A percentile compares a stretch with the other conserved stretches of the same genome.
phyloP scores from a whole-genome alignment of 1,140 invertebrate species.

The Micrasema minimum region DNA sequence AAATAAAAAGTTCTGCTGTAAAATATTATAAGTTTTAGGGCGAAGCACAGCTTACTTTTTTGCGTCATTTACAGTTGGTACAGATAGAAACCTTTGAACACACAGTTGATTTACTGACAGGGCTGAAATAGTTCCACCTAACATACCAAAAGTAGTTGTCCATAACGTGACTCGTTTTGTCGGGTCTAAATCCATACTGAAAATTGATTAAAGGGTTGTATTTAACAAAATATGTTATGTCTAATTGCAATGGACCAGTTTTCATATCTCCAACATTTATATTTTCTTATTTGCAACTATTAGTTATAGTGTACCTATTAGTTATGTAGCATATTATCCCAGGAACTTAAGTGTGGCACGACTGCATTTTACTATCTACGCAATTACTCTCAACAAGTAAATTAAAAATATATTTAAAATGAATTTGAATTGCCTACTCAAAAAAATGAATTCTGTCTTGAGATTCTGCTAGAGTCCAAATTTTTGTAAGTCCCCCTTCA shows the following conservation, averaged over 20 bases:
- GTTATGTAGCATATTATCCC: too few species aligned
- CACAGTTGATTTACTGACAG: constrained; percentile 70
- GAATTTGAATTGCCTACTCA: constrained; percentile 67
- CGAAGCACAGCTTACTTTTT: constrained; percentile 67
- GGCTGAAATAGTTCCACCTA: constrained; percentile 68
- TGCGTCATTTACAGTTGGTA: constrained; percentile 65
- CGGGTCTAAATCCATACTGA: constrained; percentile 10
- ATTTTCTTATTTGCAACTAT: too few species aligned
- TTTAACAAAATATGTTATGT: too few species aligned
- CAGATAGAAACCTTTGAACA: constrained; percentile 71
- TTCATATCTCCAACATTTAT: too few species aligned
- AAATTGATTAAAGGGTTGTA: constrained; percentile 18
- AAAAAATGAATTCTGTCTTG: constrained; percentile 70
- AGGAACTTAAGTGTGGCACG: too few species aligned
- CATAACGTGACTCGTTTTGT: constrained; percentile 67
- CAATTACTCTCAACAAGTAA: too few species aligned
- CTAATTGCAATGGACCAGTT: too few species aligned
- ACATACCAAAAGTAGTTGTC: constrained; percentile 69
- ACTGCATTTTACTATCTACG: too few species aligned
- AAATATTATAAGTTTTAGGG: too few species aligned
- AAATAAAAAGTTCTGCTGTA: too few species aligned
- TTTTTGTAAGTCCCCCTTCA: constrained; percentile 72
- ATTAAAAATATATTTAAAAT: too few species aligned
- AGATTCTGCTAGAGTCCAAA: constrained; percentile 67
- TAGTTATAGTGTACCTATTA: too few species aligned